A percentile compares a stretch with the other conserved stretches of the same genome.
These are phyloP conservation scores for Xylota segnis DNA, from an alignment of 2,888 invertebrate species.

Conservation along the genomic window DNA sequence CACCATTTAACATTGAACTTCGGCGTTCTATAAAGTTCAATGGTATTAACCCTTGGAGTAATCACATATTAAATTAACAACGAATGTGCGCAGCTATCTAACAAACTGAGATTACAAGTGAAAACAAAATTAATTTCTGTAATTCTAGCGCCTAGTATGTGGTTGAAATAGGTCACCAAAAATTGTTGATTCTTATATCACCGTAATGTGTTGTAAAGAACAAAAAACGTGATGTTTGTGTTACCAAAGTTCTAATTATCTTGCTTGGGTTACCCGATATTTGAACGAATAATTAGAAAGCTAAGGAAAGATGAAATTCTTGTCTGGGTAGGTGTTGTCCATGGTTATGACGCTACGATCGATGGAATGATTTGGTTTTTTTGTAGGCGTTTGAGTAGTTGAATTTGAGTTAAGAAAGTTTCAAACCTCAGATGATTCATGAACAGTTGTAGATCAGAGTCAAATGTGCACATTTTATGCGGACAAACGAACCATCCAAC, in stretches of 20 bases:
- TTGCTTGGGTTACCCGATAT: slow-evolving; percentile 1
- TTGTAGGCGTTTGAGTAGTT: not conserved
- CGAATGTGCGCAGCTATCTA: not conserved
- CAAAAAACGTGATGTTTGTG: slow-evolving; percentile 29
- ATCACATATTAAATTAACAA: slow-evolving; percentile 24
- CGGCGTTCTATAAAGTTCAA: slow-evolving; percentile 37
- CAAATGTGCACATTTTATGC: not conserved
- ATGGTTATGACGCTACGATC: not conserved
- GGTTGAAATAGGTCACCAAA: slow-evolving; percentile 41
- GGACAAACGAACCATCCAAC: not conserved
- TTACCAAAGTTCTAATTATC: slow-evolving; percentile 43
- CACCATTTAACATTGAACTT: slow-evolving; percentile 59
- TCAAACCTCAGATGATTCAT: not conserved
- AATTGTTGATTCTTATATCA: slow-evolving; percentile 8
- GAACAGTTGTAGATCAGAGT: not conserved
- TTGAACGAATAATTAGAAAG: slow-evolving; percentile 24
- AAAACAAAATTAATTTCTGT: not conserved
- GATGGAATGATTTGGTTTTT: not conserved
- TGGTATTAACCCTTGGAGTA: slow-evolving; percentile 50
- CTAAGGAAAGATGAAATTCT: not conserved
- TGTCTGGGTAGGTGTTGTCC: not conserved
- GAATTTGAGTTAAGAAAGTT: not conserved
- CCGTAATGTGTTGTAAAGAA: not conserved
- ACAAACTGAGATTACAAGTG: slow-evolving; percentile 9
- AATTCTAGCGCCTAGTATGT: not conserved